These are phyloP conservation scores for Abscondita cerata DNA, from an alignment of 2,888 invertebrate genomes.

Conservation along the genomic window DNA sequence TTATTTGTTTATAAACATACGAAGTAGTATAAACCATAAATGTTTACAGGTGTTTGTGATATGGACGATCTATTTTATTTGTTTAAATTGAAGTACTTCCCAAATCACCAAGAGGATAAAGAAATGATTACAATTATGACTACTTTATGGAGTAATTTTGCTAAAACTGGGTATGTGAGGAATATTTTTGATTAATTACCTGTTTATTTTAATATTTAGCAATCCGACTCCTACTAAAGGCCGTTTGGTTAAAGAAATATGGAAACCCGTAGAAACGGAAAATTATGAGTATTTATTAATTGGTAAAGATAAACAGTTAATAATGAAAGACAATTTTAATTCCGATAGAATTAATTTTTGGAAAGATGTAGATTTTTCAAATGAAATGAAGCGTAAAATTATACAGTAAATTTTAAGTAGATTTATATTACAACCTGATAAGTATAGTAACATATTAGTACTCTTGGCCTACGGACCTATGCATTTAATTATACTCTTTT, in stretches of 20 bases:
- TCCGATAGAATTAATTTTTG: too few species aligned
- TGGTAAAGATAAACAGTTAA: too few species aligned
- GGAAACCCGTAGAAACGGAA: conserved; percentile 55
- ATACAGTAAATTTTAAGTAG: too few species aligned
- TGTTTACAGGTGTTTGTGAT: conserved; percentile 66
- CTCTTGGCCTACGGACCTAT: too few species aligned
- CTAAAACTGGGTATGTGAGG: conserved; percentile 67
- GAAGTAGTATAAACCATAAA: conserved; percentile 15
- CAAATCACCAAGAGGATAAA: conserved; percentile 63
- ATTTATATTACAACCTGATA: too few species aligned
- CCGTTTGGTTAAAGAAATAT: conserved; percentile 58
- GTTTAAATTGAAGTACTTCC: conserved; percentile 67
- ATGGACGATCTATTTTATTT: conserved; percentile 84
- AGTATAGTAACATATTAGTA: too few species aligned
- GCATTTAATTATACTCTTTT: too few species aligned
- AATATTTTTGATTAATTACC: too few species aligned
- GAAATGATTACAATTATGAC: conserved; percentile 68
- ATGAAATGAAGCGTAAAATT: too few species aligned
- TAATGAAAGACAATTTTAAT: too few species aligned
- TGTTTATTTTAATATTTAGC: conserved; percentile 69
- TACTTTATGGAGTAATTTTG: conserved; percentile 78
- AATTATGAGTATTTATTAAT: too few species aligned
- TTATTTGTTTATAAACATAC: conserved; percentile 15
- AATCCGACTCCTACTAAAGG: conserved; percentile 68
- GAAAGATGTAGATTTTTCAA: too few species aligned